Evolutionary conservation across 2,113 vertebrate genomes (phyloP), one percentile per base, ranked within the genome.

Genomic region (Amblyopsis rosae): DNA sequence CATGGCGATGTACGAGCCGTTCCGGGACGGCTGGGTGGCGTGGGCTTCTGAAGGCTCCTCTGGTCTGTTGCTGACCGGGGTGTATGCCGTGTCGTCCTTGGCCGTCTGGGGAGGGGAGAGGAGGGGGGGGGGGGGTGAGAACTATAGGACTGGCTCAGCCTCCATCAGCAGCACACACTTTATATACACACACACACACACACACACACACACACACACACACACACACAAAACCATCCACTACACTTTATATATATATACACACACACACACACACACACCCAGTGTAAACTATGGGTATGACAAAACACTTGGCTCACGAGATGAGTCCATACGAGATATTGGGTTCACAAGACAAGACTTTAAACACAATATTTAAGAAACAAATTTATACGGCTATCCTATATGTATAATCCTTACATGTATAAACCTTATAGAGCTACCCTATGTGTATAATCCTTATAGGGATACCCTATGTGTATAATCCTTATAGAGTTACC

Each of bases 1-100:
- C 93, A 93, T 93, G 85, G 93, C 90, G 8, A 93, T 93, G 79
- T 93, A 93, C 16, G 92, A 92, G 69, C 93, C 93, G 5, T 93
- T 93, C 67, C 77, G 90, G 49, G 65, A 51, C 0, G 89, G 89
- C 78, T 93, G 91, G 70, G 0, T 87, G 72, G 71, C 71, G n/a
- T 83, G 74, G 4, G 82, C 80, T 59, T 90, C 90, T 9, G 89
- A 76, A 0, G 87, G 83, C 60, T 93, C 91, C 5, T 93, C 92
- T 0, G 89, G 81, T 74, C 93, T 92, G 82, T 88, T 87, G 80
- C 90, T 93, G 77, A 93, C 93, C 76, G 89, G 92, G 17, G 92
- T 92, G 80, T 93, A 93, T 9, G 92, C 92, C 0, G 89, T 93
- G 41, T 93, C 93, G 0, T 93, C 93, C 76, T 93, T 93, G 9